phyloP scores from a whole-genome alignment of 1,140 invertebrate species.

The Drosophila virilis region DNA sequence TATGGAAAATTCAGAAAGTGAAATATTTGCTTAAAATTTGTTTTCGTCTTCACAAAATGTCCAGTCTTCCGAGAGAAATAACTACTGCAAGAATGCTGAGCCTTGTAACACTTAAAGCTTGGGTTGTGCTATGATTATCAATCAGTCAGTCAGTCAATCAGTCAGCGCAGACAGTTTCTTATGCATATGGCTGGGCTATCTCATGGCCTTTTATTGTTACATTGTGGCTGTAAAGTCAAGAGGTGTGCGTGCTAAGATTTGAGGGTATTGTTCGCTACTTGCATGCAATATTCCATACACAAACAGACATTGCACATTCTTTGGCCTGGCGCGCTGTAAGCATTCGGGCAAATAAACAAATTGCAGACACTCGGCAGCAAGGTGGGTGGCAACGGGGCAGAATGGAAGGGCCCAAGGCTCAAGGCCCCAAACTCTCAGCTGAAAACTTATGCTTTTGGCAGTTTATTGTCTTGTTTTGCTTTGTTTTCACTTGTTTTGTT shows the following conservation, averaged over 20 bases:
- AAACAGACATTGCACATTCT: neutral
- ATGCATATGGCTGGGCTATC: neutral
- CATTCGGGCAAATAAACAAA: constrained; percentile 31
- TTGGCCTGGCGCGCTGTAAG: constrained; percentile 2
- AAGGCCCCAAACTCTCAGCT: constrained; percentile 17
- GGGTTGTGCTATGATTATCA: neutral
- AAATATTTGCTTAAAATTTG: too few species aligned
- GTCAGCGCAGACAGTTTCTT: too few species aligned
- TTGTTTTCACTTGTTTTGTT: constrained; percentile 52
- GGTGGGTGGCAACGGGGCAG: neutral
- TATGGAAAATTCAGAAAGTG: too few species aligned
- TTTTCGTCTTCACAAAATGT: too few species aligned
- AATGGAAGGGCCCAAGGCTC: constrained; percentile 5
- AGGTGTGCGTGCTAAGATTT: neutral
- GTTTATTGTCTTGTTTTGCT: constrained; percentile 74
- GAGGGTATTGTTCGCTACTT: neutral
- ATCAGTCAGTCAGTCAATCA: neutral
- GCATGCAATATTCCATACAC: neutral
- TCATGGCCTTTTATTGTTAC: neutral
- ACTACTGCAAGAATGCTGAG: too few species aligned
- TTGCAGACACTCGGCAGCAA: constrained; percentile 27
- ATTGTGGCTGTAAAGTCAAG: neutral
- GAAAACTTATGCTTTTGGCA: constrained; percentile 71
- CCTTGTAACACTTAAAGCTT: neutral
- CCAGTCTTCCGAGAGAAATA: too few species aligned